Percentiles rank a stretch among this genome's conserved stretches.
Evolutionary conservation across 1,140 invertebrate species (phyloP).

Genomic region (Acromyrmex charruanus): DNA sequence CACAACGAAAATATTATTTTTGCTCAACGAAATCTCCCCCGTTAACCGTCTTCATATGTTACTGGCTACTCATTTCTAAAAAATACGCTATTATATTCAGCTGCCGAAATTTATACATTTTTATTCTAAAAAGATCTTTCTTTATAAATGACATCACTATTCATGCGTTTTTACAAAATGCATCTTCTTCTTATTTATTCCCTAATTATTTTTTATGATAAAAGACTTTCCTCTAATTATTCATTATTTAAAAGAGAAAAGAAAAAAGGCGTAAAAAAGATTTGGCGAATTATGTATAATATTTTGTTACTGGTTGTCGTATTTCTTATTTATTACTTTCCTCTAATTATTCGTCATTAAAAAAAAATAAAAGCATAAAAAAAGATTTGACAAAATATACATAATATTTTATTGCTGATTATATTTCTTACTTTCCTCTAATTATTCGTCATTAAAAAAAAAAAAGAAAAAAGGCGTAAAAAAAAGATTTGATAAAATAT

Average conservation of each 20-base stretch:
- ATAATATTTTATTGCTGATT: no score
- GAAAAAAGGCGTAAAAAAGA: no score
- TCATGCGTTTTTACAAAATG: background rate
- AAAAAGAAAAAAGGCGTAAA: background rate
- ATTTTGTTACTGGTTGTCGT: no score
- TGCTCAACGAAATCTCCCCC: background rate
- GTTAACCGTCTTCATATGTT: background rate
- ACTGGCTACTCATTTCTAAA: constrained; percentile 6
- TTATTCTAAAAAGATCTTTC: background rate
- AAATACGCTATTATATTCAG: constrained; percentile 18
- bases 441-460: background rate
- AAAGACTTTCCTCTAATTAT: no score
- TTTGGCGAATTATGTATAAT: no score
- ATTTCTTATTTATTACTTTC: background rate
- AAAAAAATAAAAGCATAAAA: background rate
- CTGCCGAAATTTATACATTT: background rate
- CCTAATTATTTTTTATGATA: no score
- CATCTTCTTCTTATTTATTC: no score
- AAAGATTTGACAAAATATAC: background rate
- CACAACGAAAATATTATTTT: constrained; percentile 38
- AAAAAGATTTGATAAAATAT: constrained; percentile 46
- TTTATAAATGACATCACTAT: background rate
- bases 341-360: background rate
- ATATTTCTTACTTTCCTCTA: background rate
- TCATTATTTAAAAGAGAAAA: no score